Percentiles rank a stretch among this genome's conserved stretches.
These are phyloP conservation scores for Scomber japonicus DNA, from an alignment of 2,113 vertebrate genomes.

Conservation along the genomic window DNA sequence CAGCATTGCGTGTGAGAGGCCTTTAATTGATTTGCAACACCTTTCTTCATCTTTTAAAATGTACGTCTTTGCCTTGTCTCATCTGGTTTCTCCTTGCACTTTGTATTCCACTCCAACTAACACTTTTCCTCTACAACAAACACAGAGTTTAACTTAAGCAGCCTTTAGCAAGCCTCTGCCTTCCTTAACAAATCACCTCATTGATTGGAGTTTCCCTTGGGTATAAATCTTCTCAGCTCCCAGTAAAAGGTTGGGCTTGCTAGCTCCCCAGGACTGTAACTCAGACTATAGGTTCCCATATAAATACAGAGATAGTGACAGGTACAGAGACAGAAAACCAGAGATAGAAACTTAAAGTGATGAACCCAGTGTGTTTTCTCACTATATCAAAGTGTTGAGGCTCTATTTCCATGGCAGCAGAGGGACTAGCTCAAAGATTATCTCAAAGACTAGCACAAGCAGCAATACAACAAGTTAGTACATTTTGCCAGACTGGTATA, in stretches of 20 bases:
- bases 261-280: slow-evolving; percentile 48
- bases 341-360: slow-evolving; percentile 29
- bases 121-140: slow-evolving; percentile 48
- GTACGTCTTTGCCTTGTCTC: slow-evolving; percentile 36
- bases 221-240: slow-evolving; percentile 62
- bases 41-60: slow-evolving; percentile 34
- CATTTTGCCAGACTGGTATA: background rate
- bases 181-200: slow-evolving; percentile 68
- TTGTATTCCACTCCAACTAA: slow-evolving; percentile 25
- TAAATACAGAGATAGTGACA: slow-evolving; percentile 37
- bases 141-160: slow-evolving; percentile 58
- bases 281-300: slow-evolving; percentile 35
- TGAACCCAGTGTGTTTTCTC: slow-evolving; percentile 32
- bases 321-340: slow-evolving; percentile 27
- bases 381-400: slow-evolving; percentile 21
- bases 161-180: slow-evolving; percentile 39
- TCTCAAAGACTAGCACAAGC: background rate
- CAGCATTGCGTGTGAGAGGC: background rate
- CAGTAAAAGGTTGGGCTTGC: slow-evolving; percentile 51
- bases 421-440: slow-evolving; percentile 5
- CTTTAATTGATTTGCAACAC: slow-evolving; percentile 37
- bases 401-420: background rate
- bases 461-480: slow-evolving; percentile 9
- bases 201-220: slow-evolving; percentile 60
- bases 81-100: slow-evolving; percentile 14